Conservation (phyloP, 2,113 vertebrate genomes). For the Delphinapterus leucas region DNA sequence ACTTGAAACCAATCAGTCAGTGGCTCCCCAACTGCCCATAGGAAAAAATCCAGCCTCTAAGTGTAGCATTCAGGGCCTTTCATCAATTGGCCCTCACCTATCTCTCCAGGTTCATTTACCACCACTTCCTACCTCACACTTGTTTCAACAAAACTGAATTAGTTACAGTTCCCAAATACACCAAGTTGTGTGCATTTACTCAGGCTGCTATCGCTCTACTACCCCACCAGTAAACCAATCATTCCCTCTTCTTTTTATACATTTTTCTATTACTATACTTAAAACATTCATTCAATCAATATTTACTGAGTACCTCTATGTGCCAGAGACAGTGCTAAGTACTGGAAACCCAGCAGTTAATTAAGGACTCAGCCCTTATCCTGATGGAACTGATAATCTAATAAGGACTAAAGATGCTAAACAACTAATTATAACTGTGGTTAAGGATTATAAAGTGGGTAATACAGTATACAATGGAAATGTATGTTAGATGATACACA, state of each 20-base stretch:
- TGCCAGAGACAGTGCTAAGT: not conserved
- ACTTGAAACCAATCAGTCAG: not conserved
- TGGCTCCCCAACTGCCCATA: not conserved
- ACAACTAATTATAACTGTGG: not conserved
- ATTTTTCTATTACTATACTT: slow-evolving; percentile 10
- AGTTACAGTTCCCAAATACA: not conserved
- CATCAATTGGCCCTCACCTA: not conserved
- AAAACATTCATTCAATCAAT: not conserved
- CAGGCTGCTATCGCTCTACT: not conserved
- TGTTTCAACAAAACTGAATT: slow-evolving; percentile 6
- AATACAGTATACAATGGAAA: not conserved
- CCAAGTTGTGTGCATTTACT: not conserved
- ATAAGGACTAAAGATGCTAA: not conserved
- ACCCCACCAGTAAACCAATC: not conserved
- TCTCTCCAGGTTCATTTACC: not conserved
- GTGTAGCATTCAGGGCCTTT: not conserved
- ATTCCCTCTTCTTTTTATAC: not conserved
- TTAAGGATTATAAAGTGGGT: slow-evolving; percentile 12
- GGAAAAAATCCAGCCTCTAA: not conserved
- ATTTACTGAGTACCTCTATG: slow-evolving; percentile 2
- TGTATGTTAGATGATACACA: not conserved
- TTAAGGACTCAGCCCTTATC: not conserved
- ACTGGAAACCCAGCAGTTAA: not conserved
- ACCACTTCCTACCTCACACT: not conserved
- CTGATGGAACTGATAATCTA: slow-evolving; percentile 24